These are phyloP conservation scores for Notothenia coriiceps DNA, from an alignment of 2,113 vertebrate species.

Conservation along the genomic window DNA sequence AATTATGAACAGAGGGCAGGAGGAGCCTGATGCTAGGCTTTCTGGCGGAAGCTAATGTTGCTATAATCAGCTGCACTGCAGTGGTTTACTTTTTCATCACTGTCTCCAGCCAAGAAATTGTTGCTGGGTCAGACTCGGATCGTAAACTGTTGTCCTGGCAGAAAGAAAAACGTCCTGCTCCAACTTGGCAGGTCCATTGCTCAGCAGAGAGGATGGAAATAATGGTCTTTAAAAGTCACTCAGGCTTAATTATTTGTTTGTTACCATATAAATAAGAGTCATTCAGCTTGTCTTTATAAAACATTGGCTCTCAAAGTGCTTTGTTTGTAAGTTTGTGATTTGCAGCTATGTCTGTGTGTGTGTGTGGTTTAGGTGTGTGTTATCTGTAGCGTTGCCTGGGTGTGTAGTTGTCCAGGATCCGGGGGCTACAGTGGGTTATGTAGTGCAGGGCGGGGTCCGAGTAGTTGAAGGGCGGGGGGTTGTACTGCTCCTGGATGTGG, in stretches of 20 bases:
- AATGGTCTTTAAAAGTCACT: conserved; percentile 57
- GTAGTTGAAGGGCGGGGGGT: conserved; percentile 79
- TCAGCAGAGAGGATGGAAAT: conserved; percentile 40
- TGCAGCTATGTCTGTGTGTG: conserved; percentile 13
- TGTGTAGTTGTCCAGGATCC: conserved; percentile 73
- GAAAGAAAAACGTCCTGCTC: conserved; percentile 30
- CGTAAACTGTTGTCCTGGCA: conserved; percentile 52
- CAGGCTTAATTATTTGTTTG: conserved; percentile 46
- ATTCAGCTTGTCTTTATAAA: conserved; percentile 33
- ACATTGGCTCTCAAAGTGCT: conserved; percentile 31
- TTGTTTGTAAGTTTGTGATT: conserved; percentile 7
- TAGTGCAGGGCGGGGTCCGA: conserved; percentile 83
- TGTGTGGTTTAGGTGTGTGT: neutral
- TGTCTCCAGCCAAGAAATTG: conserved; percentile 49
- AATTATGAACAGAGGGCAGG: conserved; percentile 9
- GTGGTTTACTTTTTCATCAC: conserved; percentile 69
- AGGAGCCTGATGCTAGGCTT: conserved; percentile 34
- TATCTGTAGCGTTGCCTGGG: conserved; percentile 68
- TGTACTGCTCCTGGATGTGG: conserved; percentile 70
- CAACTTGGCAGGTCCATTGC: conserved; percentile 49
- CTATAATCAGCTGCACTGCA: conserved; percentile 72
- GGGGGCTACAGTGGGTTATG: conserved; percentile 82
- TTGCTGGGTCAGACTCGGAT: conserved; percentile 66
- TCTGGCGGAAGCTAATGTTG: conserved; percentile 54
- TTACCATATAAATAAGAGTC: conserved; percentile 60